These are phyloP conservation scores for Phragmatobia fuliginosa DNA, from an alignment of 2,888 invertebrate genomes.

Conservation along the genomic window DNA sequence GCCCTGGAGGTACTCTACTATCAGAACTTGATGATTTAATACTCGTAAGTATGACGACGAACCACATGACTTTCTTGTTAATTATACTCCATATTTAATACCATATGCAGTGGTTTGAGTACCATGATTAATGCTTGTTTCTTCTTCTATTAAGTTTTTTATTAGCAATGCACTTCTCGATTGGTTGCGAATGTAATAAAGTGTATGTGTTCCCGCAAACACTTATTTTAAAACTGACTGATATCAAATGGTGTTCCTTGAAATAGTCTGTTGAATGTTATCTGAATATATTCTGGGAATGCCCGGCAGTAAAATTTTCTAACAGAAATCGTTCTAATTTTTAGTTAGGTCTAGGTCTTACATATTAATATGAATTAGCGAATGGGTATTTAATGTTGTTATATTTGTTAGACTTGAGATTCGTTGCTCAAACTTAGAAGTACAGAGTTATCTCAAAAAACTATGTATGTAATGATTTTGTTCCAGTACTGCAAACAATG, in stretches of 20 bases:
- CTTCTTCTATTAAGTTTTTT: background rate
- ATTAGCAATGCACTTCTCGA: background rate
- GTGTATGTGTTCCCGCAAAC: background rate
- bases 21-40: too few species aligned
- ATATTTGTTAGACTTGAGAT: background rate
- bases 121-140: background rate
- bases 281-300: background rate
- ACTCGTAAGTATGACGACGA: constrained; percentile 31
- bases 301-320: background rate
- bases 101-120: background rate
- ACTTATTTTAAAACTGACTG: background rate
- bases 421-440: background rate
- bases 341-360: too few species aligned
- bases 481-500: too few species aligned
- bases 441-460: background rate
- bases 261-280: background rate
- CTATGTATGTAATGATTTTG: background rate
- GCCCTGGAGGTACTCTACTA: too few species aligned
- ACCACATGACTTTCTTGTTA: constrained; percentile 13
- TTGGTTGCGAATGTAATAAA: too few species aligned
- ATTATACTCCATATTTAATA: background rate
- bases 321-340: too few species aligned
- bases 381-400: too few species aligned
- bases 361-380: too few species aligned
- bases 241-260: background rate